Percentiles rank a stretch among this genome's conserved stretches.
phyloP scores from a whole-genome alignment of 2,797 vertebrate genomes.

The Neosilurus hyrtlii region DNA sequence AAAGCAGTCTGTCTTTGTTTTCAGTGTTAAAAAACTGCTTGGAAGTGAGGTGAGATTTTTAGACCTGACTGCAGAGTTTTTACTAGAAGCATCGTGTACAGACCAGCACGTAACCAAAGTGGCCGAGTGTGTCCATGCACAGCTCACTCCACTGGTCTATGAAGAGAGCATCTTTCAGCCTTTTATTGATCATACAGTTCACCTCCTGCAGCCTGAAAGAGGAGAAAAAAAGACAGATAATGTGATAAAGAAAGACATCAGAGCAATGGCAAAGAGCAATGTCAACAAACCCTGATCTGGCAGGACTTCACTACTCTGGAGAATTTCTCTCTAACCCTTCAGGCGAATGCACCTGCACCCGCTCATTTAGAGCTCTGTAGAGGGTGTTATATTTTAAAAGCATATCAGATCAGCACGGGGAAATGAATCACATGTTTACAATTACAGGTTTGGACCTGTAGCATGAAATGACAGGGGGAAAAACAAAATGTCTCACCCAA shows the following conservation, averaged over 20 bases:
- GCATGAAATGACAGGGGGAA: slow-evolving; percentile 37
- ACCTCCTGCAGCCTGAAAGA: slow-evolving; percentile 89
- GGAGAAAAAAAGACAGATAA: slow-evolving; percentile 32
- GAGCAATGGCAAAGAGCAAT: not conserved
- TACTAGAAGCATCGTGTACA: slow-evolving; percentile 54
- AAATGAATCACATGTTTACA: not conserved
- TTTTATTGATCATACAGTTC: slow-evolving; percentile 96
- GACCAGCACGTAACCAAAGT: slow-evolving; percentile 92
- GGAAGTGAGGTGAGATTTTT: not conserved
- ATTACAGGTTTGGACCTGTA: slow-evolving; percentile 34
- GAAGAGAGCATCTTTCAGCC: slow-evolving; percentile 95
- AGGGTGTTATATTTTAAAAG: not conserved
- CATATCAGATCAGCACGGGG: not conserved
- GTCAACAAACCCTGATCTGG: slow-evolving; percentile 6
- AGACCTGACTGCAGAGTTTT: not conserved
- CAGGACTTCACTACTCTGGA: not conserved
- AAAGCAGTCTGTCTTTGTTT: too few species aligned
- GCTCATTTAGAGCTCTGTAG: not conserved
- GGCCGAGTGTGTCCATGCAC: slow-evolving; percentile 93
- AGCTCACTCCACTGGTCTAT: slow-evolving; percentile 96
- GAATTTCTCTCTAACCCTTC: slow-evolving; percentile 20
- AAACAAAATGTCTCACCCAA: slow-evolving; percentile 82
- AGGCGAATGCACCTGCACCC: slow-evolving; percentile 31
- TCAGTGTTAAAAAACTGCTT: not conserved
- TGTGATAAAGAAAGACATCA: not conserved